phyloP scores from a whole-genome alignment of 2,113 vertebrate genomes.

The Etheostoma cragini region DNA sequence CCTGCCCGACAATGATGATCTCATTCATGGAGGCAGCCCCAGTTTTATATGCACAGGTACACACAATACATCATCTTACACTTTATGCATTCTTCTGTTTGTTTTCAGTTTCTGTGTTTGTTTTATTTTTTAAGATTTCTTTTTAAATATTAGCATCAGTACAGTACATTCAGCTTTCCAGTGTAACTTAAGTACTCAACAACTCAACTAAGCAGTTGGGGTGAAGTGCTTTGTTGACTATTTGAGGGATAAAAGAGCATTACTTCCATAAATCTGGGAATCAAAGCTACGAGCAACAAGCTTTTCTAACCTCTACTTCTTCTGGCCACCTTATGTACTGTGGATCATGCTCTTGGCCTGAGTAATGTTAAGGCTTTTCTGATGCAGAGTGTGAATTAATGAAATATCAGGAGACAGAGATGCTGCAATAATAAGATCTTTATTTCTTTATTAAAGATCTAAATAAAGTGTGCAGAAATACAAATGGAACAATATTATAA shows the following conservation, averaged over 20 bases:
- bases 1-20: constrained; percentile 98
- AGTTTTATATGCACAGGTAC: constrained; percentile 99
- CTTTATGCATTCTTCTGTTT: not conserved
- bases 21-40: constrained; percentile 98
- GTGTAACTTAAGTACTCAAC: not conserved
- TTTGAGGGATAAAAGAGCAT: constrained; percentile 3
- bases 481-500: too few species aligned
- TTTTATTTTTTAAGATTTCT: not conserved
- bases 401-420: too few species aligned
- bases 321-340: not conserved
- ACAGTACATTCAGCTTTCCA: not conserved
- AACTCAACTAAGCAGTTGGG: not conserved
- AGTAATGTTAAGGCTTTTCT: not conserved
- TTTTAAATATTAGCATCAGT: not conserved
- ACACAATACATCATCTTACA: not conserved
- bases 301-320: not conserved
- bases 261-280: constrained; percentile 15
- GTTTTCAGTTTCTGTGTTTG: not conserved
- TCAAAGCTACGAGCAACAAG: constrained; percentile 4
- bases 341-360: not conserved
- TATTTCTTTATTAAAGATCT: too few species aligned
- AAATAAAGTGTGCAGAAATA: too few species aligned
- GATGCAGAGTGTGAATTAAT: too few species aligned
- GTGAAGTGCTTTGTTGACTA: constrained; percentile 9
- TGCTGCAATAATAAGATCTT: too few species aligned